A percentile compares a stretch with the other conserved stretches of the same genome.
Conservation (phyloP, 2,888 invertebrate genomes). For the Agapostemon virescens region DNA sequence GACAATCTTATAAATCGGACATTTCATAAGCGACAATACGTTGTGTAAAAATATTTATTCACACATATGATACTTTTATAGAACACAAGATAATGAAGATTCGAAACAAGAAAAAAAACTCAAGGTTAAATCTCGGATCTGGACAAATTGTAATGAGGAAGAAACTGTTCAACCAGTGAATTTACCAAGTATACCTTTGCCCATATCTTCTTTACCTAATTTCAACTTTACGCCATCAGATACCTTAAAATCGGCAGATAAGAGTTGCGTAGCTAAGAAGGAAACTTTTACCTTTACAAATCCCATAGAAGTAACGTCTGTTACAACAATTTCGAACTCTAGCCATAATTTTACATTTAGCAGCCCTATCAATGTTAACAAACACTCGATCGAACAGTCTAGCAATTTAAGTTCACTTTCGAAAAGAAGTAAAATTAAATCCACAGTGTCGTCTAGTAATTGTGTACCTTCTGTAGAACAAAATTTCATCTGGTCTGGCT, state of each 20-base stretch:
- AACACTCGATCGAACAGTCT: conserved; percentile 47
- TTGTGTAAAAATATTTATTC: background rate
- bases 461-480: conserved; percentile 52
- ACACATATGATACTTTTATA: conserved; percentile 46
- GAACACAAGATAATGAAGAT: conserved; percentile 73
- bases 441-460: conserved; percentile 44
- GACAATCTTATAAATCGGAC: too few relatives aligned
- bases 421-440: conserved; percentile 55
- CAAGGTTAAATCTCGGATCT: conserved; percentile 73
- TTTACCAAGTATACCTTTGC: conserved; percentile 82
- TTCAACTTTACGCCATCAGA: conserved; percentile 82
- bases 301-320: conserved; percentile 81
- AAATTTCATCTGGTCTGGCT: conserved; percentile 76
- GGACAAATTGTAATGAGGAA: conserved; percentile 74
- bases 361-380: conserved; percentile 80
- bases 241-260: conserved; percentile 61
- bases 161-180: conserved; percentile 81
- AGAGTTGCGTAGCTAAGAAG: conserved; percentile 48
- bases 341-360: conserved; percentile 83
- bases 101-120: conserved; percentile 80
- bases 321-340: conserved; percentile 79
- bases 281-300: conserved; percentile 77
- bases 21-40: too few relatives aligned
- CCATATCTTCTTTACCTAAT: conserved; percentile 83
- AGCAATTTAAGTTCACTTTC: conserved; percentile 50